phyloP scores from a whole-genome alignment of 1,140 invertebrate genomes.

The Theocolax elegans region DNA sequence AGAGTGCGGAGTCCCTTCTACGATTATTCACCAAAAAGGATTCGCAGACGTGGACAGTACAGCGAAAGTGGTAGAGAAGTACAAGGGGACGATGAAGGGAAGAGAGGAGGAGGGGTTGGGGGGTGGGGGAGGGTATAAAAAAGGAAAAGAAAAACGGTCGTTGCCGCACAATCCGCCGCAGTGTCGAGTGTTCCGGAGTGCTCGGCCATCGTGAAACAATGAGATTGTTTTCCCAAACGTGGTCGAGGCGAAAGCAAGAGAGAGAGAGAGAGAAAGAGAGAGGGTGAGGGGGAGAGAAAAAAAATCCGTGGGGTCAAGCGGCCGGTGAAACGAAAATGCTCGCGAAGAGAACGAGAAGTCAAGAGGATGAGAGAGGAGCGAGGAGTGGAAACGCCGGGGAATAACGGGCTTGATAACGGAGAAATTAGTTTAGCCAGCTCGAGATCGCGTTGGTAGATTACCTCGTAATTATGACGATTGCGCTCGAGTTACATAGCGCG shows the following conservation, averaged over 20 bases:
- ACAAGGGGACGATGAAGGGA: too few relatives aligned
- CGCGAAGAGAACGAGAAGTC: too few relatives aligned
- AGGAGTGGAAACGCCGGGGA: too few relatives aligned
- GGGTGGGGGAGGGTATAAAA: too few relatives aligned
- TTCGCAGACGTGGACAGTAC: conserved; percentile 35
- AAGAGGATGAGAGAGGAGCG: too few relatives aligned
- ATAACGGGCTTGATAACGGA: neutral
- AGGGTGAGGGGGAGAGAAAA: neutral
- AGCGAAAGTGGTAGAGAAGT: too few relatives aligned
- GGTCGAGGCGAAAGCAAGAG: too few relatives aligned
- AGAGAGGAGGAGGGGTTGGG: too few relatives aligned
- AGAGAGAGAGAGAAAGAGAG: neutral
- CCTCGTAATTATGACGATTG: neutral
- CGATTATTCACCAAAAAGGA: conserved; percentile 34
- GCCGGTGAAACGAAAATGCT: too few relatives aligned
- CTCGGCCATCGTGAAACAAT: conserved; percentile 38
- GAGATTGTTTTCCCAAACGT: conserved; percentile 40
- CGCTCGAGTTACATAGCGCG: too few relatives aligned
- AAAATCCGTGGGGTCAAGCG: too few relatives aligned
- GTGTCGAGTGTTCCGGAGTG: conserved; percentile 15
- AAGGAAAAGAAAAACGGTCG: conserved; percentile 37
- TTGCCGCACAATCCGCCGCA: conserved; percentile 51
- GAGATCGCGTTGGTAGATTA: neutral
- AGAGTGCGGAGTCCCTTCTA: neutral
- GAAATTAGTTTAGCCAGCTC: neutral